Evolutionary conservation across 2,888 invertebrate species (phyloP).

Genomic region (Noctuana brunneofusca): DNA sequence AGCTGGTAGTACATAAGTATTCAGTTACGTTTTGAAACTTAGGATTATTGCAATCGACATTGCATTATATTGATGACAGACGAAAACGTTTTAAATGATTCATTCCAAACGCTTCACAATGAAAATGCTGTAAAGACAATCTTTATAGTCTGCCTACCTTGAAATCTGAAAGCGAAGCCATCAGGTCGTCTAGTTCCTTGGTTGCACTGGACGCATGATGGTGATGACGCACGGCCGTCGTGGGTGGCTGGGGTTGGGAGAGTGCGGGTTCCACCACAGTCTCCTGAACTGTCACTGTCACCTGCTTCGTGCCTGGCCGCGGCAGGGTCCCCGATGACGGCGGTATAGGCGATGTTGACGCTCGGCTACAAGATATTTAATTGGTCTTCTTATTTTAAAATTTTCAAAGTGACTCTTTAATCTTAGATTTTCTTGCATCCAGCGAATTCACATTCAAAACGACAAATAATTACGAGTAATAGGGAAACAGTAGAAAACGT

Average conservation of each 20-base stretch:
- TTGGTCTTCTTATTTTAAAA: no score
- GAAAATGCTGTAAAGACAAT: no score
- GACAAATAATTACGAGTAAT: no score
- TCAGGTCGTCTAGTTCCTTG: slow-evolving; percentile 96
- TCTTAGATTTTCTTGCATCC: no score
- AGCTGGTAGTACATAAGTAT: no score
- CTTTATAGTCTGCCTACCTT: slow-evolving; percentile 86
- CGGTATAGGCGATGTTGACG: slow-evolving; percentile 63
- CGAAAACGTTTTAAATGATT: no score
- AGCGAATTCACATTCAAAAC: no score
- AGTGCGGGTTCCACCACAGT: slow-evolving; percentile 79
- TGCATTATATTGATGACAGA: neutral
- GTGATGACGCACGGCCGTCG: slow-evolving; percentile 51
- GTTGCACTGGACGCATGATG: slow-evolving; percentile 93
- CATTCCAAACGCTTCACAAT: no score
- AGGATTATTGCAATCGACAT: no score
- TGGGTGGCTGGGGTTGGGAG: slow-evolving; percentile 60
- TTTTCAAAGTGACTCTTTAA: no score
- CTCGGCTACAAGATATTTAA: slow-evolving; percentile 51
- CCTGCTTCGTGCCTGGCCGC: slow-evolving; percentile 81
- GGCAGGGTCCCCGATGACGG: slow-evolving; percentile 62
- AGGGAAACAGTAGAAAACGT: no score
- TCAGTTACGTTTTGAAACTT: no score
- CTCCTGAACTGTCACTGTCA: slow-evolving; percentile 81
- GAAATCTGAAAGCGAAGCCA: slow-evolving; percentile 97